Percentiles rank a stretch among this genome's conserved stretches.
Evolutionary conservation across 1,140 invertebrate genomes (phyloP).

Genomic region (Oncopodura yosiiana): DNA sequence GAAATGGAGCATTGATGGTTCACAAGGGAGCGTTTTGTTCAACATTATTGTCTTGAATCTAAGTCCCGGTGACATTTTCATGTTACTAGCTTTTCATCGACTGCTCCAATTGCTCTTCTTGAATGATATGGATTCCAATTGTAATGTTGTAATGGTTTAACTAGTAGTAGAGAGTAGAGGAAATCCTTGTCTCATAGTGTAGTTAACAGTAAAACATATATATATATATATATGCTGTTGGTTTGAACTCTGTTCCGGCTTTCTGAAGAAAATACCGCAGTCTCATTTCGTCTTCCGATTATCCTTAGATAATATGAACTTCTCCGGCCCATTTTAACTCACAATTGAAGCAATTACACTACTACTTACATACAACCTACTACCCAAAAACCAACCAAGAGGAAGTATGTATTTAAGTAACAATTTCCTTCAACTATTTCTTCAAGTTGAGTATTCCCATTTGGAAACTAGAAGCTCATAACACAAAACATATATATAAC

Average conservation of each 20-base stretch:
- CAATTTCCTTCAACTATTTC: no score
- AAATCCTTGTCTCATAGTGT: neutral
- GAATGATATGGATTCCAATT: no score
- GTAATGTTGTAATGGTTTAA: neutral
- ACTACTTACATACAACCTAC: constrained; percentile 26
- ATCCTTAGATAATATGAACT: constrained; percentile 32
- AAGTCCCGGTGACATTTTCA: constrained; percentile 35
- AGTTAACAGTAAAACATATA: neutral
- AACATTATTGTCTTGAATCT: constrained; percentile 36
- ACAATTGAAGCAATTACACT: constrained; percentile 34
- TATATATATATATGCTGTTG: neutral
- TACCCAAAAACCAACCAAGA: neutral
- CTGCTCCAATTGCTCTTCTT: constrained; percentile 18
- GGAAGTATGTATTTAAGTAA: no score
- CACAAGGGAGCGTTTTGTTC: constrained; percentile 36
- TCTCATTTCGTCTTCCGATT: constrained; percentile 29
- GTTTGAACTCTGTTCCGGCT: neutral
- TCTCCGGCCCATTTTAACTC: constrained; percentile 26
- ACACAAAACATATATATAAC: no score
- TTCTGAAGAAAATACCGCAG: constrained; percentile 4
- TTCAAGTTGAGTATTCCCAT: no score
- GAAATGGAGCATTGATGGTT: constrained; percentile 30
- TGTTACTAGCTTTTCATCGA: constrained; percentile 34
- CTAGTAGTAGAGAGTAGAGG: neutral
- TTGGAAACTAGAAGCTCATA: no score